A percentile compares a stretch with the other conserved stretches of the same genome.
These are phyloP conservation scores for Melanitta fusca DNA, from an alignment of 2,797 vertebrate genomes.

Conservation along the genomic window DNA sequence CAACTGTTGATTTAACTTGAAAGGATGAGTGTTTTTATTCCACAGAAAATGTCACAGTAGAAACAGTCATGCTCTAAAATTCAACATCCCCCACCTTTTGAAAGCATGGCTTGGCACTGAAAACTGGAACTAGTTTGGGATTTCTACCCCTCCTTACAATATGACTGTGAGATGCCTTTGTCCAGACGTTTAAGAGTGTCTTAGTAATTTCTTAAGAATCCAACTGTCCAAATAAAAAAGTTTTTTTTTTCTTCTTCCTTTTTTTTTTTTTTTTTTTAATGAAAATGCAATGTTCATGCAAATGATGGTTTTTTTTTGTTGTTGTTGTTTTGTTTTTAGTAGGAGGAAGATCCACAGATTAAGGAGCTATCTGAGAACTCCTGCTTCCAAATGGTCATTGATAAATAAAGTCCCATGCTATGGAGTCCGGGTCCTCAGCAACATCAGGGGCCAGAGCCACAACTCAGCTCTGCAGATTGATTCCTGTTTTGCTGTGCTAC, in stretches of 20 bases:
- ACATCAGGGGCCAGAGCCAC: not conserved
- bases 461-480: not conserved
- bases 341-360: not conserved
- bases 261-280: not conserved
- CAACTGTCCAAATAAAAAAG: not conserved
- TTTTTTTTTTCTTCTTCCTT: no score
- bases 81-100: not conserved
- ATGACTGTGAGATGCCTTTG: not conserved
- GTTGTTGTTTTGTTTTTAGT: no score
- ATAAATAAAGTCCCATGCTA: not conserved
- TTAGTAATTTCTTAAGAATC: not conserved
- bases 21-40: conserved; percentile 26
- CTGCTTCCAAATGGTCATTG: not conserved
- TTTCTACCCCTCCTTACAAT: not conserved
- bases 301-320: not conserved
- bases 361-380: not conserved
- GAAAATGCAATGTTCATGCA: not conserved
- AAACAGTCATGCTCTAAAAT: not conserved
- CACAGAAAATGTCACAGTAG: not conserved
- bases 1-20: conserved; percentile 32
- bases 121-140: not conserved
- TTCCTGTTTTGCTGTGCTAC: not conserved
- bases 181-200: not conserved
- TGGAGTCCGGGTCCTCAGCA: not conserved
- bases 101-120: not conserved